Percentiles rank a stretch among this genome's conserved stretches.
Conservation (phyloP, 92 coral and sea anemone genomes). For the Palythoa caribaeorum region DNA sequence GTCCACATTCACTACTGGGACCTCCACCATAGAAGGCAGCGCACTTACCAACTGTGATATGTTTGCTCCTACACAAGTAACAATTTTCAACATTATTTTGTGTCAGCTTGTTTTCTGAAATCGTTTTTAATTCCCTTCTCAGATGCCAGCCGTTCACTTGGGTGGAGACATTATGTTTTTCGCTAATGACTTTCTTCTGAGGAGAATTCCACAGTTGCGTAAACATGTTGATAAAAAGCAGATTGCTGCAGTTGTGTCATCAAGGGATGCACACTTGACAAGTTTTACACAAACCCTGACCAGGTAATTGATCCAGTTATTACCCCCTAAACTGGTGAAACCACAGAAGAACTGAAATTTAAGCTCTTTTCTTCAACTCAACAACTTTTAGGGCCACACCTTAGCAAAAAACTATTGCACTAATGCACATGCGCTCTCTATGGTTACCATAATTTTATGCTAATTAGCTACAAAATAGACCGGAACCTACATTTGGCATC, state of each 20-base stretch:
- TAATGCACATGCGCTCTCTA: no score
- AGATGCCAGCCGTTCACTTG: constrained; percentile 93
- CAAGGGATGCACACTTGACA: constrained; percentile 82
- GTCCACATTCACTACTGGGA: no score
- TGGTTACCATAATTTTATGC: no score
- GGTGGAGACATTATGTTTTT: constrained; percentile 98
- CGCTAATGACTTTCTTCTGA: constrained; percentile 90
- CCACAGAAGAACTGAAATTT: not conserved
- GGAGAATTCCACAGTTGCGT: constrained; percentile 83
- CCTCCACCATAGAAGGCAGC: no score
- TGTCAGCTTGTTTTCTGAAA: not conserved
- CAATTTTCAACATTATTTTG: not conserved
- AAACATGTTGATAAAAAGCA: constrained; percentile 95
- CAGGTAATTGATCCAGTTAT: constrained; percentile 55
- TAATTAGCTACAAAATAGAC: no score
- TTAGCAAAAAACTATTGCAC: no score
- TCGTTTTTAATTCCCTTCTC: not conserved
- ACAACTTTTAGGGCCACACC: no score
- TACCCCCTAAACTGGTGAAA: not conserved
- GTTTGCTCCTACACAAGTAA: not conserved
- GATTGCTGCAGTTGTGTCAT: constrained; percentile 76
- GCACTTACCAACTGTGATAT: no score
- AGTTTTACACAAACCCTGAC: constrained; percentile 85
- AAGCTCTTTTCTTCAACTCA: no score
- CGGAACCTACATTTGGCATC: no score